Evolutionary conservation across 2,797 vertebrate species (phyloP).

Genomic region (Sebastes hubbsi): DNA sequence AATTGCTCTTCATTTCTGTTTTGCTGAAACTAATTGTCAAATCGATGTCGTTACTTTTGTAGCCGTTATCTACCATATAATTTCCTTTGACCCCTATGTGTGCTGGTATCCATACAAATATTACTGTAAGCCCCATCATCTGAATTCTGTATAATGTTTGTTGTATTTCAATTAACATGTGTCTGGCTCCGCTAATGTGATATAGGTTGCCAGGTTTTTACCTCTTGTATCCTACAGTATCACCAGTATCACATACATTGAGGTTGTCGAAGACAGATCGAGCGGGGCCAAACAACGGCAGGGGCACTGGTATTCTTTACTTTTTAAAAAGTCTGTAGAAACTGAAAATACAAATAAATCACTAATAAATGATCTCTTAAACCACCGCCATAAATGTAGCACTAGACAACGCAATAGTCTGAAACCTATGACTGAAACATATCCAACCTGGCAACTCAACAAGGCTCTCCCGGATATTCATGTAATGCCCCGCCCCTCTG

Average conservation of each 20-base stretch:
- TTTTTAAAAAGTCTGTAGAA: background rate
- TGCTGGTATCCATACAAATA: too few relatives aligned
- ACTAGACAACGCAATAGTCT: background rate
- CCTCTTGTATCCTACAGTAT: background rate
- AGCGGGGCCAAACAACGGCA: background rate
- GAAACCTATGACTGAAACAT: background rate
- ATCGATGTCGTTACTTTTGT: too few relatives aligned
- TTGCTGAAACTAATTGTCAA: too few relatives aligned
- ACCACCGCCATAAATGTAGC: background rate
- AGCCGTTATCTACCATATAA: too few relatives aligned
- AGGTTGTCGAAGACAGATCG: background rate
- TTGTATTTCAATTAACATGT: too few relatives aligned
- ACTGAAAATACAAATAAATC: background rate
- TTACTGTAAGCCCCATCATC: too few relatives aligned
- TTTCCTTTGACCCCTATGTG: too few relatives aligned
- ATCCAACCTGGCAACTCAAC: conserved; percentile 59
- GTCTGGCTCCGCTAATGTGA: conserved; percentile 2
- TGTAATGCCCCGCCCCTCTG: background rate
- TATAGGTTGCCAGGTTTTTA: conserved; percentile 65
- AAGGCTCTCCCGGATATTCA: background rate
- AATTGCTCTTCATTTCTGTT: too few relatives aligned
- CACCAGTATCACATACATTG: background rate
- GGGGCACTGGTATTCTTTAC: too few relatives aligned
- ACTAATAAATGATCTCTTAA: background rate
- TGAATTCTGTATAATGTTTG: too few relatives aligned